These are phyloP conservation scores for Chaetops frenatus DNA, from an alignment of 2,113 vertebrate species.

Conservation along the genomic window DNA sequence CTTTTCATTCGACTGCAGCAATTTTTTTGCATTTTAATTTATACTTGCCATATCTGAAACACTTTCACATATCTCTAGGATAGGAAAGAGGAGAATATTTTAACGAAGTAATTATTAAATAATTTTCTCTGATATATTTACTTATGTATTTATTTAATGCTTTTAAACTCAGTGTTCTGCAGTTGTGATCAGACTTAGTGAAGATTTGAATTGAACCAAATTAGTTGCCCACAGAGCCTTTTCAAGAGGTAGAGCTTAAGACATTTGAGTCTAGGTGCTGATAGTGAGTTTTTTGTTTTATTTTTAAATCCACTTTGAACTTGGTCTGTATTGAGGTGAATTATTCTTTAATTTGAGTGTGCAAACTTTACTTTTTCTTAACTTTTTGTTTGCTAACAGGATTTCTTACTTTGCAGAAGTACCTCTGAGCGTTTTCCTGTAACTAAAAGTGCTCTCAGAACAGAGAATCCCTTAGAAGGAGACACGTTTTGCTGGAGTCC, in stretches of 20 bases:
- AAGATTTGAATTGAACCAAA: background rate
- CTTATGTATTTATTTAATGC: background rate
- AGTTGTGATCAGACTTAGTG: background rate
- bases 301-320: background rate
- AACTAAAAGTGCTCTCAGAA: background rate
- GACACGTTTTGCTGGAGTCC: background rate
- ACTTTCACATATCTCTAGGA: background rate
- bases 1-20: background rate
- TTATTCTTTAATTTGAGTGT: background rate
- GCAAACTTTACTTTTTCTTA: background rate
- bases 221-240: background rate
- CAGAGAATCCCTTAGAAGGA: background rate
- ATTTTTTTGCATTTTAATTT: background rate
- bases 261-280: background rate
- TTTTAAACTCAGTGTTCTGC: background rate
- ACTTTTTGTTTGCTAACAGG: background rate
- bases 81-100: background rate
- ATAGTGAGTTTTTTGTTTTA: background rate
- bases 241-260: background rate
- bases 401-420: background rate
- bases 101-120: background rate
- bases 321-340: background rate
- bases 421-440: background rate
- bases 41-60: background rate
- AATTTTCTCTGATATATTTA: background rate